Percentiles rank a stretch among this genome's conserved stretches.
Conservation (phyloP, 1,140 invertebrate genomes). For the Penaeus vannamei region DNA sequence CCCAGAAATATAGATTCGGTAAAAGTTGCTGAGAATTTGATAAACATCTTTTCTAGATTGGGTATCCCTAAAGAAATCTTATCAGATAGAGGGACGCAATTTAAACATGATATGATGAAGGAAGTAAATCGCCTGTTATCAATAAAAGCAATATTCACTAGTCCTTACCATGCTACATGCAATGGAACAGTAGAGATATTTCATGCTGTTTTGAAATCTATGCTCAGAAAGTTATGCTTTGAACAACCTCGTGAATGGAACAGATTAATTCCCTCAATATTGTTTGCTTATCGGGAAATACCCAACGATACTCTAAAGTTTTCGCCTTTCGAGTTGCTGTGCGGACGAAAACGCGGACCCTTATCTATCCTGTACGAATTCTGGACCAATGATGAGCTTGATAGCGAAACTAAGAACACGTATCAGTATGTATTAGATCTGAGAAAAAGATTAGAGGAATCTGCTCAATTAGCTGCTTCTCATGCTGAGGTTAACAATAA, state of each 20-base stretch:
- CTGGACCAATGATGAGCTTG: neutral
- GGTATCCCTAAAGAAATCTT: neutral
- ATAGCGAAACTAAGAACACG: neutral
- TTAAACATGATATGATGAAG: neutral
- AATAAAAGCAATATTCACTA: neutral
- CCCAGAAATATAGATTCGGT: neutral
- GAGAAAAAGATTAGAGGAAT: too few relatives aligned
- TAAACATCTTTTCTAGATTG: neutral
- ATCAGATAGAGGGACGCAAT: neutral
- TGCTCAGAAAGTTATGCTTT: neutral
- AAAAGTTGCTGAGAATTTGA: neutral
- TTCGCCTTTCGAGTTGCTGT: neutral
- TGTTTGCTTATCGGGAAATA: conserved; percentile 2
- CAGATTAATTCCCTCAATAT: neutral
- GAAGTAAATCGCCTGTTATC: neutral
- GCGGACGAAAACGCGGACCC: neutral
- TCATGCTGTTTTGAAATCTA: conserved; percentile 4
- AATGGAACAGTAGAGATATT: neutral
- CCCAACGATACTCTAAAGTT: neutral
- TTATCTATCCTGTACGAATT: neutral
- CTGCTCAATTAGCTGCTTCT: too few relatives aligned
- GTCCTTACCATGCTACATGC: neutral
- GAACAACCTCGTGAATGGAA: neutral
- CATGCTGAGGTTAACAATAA: too few relatives aligned
- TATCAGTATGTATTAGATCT: neutral